A percentile compares a stretch with the other conserved stretches of the same genome.
These are phyloP conservation scores for Belonocnema kinseyi DNA, from an alignment of 1,140 invertebrate species.

Conservation along the genomic window DNA sequence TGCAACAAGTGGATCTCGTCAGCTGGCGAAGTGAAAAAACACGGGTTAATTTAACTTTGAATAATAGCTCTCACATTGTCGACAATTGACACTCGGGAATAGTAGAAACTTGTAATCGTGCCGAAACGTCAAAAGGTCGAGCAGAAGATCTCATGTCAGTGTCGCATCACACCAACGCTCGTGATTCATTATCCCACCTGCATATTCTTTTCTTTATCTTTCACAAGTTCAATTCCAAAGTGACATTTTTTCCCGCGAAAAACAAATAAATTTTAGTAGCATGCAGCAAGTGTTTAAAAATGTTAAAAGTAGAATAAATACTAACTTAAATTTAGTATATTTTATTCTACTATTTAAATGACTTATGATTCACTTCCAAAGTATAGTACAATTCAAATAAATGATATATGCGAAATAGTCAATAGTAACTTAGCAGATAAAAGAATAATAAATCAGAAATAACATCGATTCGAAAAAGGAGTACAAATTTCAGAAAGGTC, in stretches of 20 bases:
- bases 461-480: no score
- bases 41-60: not conserved
- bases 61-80: not conserved
- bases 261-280: not conserved
- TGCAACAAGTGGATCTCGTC: constrained; percentile 13
- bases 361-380: no score
- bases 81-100: constrained; percentile 5
- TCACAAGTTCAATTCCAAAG: not conserved
- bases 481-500: no score
- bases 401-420: no score
- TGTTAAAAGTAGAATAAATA: no score
- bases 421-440: no score
- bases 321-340: no score
- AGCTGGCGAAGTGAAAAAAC: not conserved
- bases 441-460: no score
- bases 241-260: not conserved
- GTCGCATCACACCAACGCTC: not conserved
- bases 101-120: not conserved
- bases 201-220: not conserved
- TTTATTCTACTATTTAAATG: no score
- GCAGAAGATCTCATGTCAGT: not conserved
- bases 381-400: no score
- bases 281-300: no score
- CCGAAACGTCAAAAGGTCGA: constrained; percentile 18
- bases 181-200: not conserved